phyloP scores from a whole-genome alignment of 1,140 invertebrate species.

The Cydia strobilella region DNA sequence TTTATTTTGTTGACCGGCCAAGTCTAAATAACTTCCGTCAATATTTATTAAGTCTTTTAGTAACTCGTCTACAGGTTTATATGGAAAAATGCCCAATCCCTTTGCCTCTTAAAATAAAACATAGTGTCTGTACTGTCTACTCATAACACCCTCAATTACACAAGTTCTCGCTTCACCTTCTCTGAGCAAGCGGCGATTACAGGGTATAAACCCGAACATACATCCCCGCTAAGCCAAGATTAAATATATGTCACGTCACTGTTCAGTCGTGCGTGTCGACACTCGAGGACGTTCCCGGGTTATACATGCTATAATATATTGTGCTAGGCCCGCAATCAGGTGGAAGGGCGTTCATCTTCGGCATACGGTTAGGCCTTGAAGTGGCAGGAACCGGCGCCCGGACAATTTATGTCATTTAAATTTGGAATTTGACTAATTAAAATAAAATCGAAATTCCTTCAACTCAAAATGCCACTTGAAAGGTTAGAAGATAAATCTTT shows the following conservation, averaged over 20 bases:
- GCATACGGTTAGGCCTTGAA: not conserved
- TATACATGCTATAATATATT: not conserved
- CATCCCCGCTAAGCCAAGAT: not conserved
- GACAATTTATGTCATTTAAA: too few relatives aligned
- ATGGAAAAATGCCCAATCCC: too few relatives aligned
- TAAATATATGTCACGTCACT: slow-evolving; percentile 12
- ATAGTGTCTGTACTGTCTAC: not conserved
- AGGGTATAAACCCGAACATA: not conserved
- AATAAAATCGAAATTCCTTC: too few relatives aligned
- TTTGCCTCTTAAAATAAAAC: too few relatives aligned
- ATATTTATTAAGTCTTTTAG: too few relatives aligned
- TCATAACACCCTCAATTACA: not conserved
- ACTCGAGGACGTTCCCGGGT: slow-evolving; percentile 1
- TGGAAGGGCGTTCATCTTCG: not conserved
- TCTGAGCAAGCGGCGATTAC: not conserved
- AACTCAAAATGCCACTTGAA: too few relatives aligned
- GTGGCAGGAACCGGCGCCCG: too few relatives aligned
- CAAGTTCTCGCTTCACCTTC: not conserved
- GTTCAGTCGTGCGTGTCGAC: slow-evolving; percentile 21
- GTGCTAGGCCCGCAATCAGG: not conserved
- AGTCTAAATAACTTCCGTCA: too few relatives aligned
- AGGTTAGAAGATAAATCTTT: not conserved
- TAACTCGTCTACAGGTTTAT: too few relatives aligned
- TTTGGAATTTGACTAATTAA: too few relatives aligned
- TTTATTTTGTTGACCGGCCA: too few relatives aligned